Percentiles rank a stretch among this genome's conserved stretches.
phyloP scores from a whole-genome alignment of 2,888 invertebrate genomes.

The Tipula lateralis region DNA sequence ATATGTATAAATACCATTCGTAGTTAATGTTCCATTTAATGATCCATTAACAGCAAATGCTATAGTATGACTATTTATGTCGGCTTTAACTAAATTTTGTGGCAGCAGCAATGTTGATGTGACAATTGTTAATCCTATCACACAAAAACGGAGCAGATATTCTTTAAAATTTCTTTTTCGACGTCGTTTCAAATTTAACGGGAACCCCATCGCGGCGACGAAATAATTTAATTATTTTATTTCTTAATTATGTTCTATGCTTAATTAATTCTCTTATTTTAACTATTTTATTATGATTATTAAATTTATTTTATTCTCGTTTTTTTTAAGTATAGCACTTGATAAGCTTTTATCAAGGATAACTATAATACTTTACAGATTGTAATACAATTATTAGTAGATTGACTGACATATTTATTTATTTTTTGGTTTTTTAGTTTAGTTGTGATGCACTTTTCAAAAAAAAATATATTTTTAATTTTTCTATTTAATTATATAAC shows the following conservation, averaged over 20 bases:
- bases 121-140: conserved; percentile 38
- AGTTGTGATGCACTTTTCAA: not conserved
- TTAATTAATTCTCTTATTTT: not conserved
- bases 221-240: not conserved
- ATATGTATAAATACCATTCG: not conserved
- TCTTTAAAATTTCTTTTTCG: conserved; percentile 28
- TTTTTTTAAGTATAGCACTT: not conserved
- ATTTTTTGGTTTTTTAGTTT: not conserved
- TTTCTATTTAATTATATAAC: not conserved
- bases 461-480: too few relatives aligned
- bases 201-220: not conserved
- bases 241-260: not conserved
- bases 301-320: not conserved
- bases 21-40: conserved; percentile 43
- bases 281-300: not conserved
- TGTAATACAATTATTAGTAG: not conserved
- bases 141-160: not conserved
- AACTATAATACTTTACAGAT: conserved; percentile 6
- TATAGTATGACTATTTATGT: conserved; percentile 32
- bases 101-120: conserved; percentile 37
- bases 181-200: not conserved
- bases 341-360: conserved; percentile 11
- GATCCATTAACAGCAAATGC: conserved; percentile 38
- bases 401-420: not conserved
- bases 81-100: conserved; percentile 39